phyloP scores from a whole-genome alignment of 2,797 vertebrate species.

The Oryzias dopingdopingensis region DNA sequence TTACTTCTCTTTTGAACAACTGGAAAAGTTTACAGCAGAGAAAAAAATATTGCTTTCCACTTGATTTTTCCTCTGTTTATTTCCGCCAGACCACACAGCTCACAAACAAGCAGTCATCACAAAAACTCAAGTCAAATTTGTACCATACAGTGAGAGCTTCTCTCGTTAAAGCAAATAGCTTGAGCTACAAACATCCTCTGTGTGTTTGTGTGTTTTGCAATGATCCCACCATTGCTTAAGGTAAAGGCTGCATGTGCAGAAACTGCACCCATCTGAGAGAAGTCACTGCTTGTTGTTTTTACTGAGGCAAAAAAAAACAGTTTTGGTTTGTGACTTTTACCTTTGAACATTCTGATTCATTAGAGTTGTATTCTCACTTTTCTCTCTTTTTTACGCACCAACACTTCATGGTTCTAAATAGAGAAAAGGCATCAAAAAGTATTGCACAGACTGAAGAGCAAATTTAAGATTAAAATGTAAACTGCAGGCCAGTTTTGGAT shows the following conservation, averaged over 20 bases:
- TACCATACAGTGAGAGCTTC: constrained; percentile 24
- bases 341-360: constrained; percentile 19
- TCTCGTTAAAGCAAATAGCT: constrained; percentile 43
- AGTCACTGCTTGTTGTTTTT: constrained; percentile 1
- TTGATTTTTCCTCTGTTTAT: constrained; percentile 52
- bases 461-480: neutral
- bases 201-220: constrained; percentile 35
- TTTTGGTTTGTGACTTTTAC: constrained; percentile 39
- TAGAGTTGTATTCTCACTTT: neutral
- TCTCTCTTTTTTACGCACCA: constrained; percentile 8
- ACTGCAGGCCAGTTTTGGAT: neutral
- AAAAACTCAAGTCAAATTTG: constrained; percentile 48
- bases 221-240: constrained; percentile 11
- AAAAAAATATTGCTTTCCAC: constrained; percentile 11
- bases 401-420: neutral
- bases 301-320: constrained; percentile 17
- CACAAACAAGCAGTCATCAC: constrained; percentile 41
- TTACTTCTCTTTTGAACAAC: neutral
- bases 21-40: constrained; percentile 36
- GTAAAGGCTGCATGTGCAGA: constrained; percentile 25
- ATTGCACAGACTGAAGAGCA: neutral
- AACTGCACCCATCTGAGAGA: constrained; percentile 4
- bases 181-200: constrained; percentile 45
- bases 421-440: neutral
- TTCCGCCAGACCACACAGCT: constrained; percentile 33